These are phyloP conservation scores for Tiliqua scincoides DNA, from an alignment of 2,113 vertebrate species.

Conservation along the genomic window DNA sequence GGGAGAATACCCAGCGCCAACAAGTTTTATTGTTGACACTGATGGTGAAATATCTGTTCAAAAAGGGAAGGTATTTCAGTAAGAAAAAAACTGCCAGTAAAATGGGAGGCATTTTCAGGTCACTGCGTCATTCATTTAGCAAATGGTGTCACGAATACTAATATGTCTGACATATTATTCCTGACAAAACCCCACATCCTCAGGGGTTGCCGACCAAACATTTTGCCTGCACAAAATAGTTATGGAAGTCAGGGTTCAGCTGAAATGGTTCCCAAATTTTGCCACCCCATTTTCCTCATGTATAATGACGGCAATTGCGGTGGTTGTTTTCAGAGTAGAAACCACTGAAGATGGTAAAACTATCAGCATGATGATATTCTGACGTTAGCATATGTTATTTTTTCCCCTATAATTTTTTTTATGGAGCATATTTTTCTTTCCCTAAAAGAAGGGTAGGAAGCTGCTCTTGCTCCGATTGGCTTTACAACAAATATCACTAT, in stretches of 20 bases:
- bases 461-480: too few species aligned
- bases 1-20: constrained; percentile 1
- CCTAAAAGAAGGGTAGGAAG: too few species aligned
- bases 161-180: rapidly evolving
- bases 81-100: background rate
- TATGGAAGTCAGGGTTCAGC: background rate
- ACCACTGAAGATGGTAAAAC: too few species aligned
- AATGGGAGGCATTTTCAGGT: background rate
- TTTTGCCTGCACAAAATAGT: background rate
- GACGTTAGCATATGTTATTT: too few species aligned
- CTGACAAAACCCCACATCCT: rapidly evolving
- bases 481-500: too few species aligned
- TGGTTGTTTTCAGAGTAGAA: too few species aligned
- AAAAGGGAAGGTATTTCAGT: background rate
- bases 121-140: background rate
- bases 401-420: too few species aligned
- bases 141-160: background rate
- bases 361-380: too few species aligned
- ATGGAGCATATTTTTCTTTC: too few species aligned
- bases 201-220: background rate
- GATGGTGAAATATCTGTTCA: background rate
- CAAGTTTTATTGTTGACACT: constrained; percentile 13
- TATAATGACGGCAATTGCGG: too few species aligned
- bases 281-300: too few species aligned
- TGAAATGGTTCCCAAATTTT: too few species aligned